Evolutionary conservation across 1,140 invertebrate genomes (phyloP).

Genomic region (Goniozus legneri): DNA sequence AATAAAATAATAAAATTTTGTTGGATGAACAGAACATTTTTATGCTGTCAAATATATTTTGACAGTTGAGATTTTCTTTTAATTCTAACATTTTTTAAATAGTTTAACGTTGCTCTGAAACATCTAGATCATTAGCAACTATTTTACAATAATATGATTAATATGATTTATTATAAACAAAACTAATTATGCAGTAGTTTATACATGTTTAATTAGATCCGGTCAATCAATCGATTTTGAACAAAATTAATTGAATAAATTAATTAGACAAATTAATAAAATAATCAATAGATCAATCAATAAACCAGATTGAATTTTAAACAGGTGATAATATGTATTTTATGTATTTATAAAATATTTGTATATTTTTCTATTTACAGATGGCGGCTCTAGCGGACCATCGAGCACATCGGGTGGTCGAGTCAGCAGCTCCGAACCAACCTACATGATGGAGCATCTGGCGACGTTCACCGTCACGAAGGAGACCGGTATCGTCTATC

Average conservation of each 20-base stretch:
- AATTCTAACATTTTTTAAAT: too few relatives aligned
- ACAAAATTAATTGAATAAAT: background rate
- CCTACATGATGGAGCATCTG: conserved; percentile 92
- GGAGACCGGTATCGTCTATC: conserved; percentile 82
- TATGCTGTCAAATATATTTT: too few relatives aligned
- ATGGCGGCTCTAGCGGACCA: conserved; percentile 38
- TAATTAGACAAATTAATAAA: background rate
- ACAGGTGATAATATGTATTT: background rate
- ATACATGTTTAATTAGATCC: background rate
- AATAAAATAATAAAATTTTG: background rate
- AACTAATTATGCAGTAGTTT: background rate
- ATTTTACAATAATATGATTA: background rate
- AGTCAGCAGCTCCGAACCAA: conserved; percentile 61
- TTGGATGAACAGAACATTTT: too few relatives aligned
- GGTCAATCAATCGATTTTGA: background rate
- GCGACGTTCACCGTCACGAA: conserved; percentile 94
- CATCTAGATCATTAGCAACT: too few relatives aligned
- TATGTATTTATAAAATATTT: background rate
- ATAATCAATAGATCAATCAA: background rate
- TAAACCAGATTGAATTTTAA: background rate
- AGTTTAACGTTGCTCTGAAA: too few relatives aligned
- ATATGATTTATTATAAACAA: background rate
- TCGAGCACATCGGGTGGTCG: conserved; percentile 40
- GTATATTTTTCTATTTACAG: conserved; percentile 15
- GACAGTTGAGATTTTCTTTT: too few relatives aligned